phyloP scores from a whole-genome alignment of 2,797 vertebrate genomes.

The Channa striata region DNA sequence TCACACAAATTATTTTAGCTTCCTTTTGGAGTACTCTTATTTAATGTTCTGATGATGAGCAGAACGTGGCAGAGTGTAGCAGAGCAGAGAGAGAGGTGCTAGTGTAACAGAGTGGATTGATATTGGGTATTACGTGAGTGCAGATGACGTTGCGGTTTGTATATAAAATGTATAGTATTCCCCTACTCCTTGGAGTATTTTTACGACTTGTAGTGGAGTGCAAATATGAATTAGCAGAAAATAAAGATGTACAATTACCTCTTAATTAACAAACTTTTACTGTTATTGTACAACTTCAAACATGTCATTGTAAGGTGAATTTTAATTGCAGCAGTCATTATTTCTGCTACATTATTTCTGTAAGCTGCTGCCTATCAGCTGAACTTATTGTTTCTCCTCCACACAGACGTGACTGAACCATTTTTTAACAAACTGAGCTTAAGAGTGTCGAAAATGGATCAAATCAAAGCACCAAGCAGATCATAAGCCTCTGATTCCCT shows the following conservation, averaged over 20 bases:
- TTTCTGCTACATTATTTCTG: conserved; percentile 14
- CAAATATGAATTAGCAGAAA: background rate
- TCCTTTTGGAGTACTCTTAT: too few species aligned
- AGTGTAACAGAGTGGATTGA: too few species aligned
- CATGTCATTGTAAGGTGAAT: conserved; percentile 7
- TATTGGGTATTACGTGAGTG: too few species aligned
- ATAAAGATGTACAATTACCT: background rate
- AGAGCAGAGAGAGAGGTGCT: too few species aligned
- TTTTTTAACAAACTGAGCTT: conserved; percentile 4
- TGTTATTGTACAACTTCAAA: background rate
- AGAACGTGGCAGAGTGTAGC: too few species aligned
- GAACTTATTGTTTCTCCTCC: conserved; percentile 8
- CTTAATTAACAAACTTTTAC: background rate
- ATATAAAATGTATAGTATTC: too few species aligned
- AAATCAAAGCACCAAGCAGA: conserved; percentile 36
- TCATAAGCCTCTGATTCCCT: conserved; percentile 19
- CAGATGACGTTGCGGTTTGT: too few species aligned
- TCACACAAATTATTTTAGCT: too few species aligned
- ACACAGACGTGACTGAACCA: conserved; percentile 15
- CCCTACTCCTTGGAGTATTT: too few species aligned
- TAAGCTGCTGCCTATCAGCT: conserved; percentile 12
- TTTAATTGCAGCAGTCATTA: conserved; percentile 18
- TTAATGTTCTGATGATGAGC: too few species aligned
- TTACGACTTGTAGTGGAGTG: too few species aligned
- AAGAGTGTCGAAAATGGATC: conserved; percentile 23